Percentiles rank a stretch among this genome's conserved stretches.
Evolutionary conservation across 1,140 invertebrate genomes (phyloP).

Genomic region (Sarcophaga bullata): DNA sequence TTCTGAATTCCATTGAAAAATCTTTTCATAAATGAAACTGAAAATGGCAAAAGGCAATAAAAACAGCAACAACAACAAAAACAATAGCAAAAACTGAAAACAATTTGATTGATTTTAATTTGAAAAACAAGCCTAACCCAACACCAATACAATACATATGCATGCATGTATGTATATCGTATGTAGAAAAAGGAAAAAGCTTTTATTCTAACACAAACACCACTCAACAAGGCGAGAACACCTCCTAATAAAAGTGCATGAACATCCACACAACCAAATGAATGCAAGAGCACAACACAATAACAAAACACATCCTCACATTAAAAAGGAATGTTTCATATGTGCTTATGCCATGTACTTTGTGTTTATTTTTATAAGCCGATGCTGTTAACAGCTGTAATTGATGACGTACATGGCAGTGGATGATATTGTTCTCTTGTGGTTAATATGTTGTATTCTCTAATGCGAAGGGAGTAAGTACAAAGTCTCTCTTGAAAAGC

Average conservation of each 20-base stretch:
- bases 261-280: background rate
- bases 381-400: conserved; percentile 9
- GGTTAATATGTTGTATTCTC: no score
- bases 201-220: background rate
- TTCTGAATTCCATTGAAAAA: background rate
- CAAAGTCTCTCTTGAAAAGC: no score
- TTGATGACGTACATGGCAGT: conserved; percentile 32
- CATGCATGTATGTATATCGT: background rate
- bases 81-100: background rate
- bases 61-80: background rate
- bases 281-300: background rate
- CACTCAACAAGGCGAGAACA: background rate
- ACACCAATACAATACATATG: background rate
- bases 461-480: no score
- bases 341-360: background rate
- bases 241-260: background rate
- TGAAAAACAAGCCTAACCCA: background rate
- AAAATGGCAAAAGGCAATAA: background rate
- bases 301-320: no score
- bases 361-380: background rate
- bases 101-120: background rate
- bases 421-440: background rate
- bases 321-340: background rate
- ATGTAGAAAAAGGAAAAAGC: background rate
- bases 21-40: background rate